A percentile compares a stretch with the other conserved stretches of the same genome.
These are phyloP conservation scores for Drosophila orosa DNA, from an alignment of 1,140 invertebrate species.

Conservation along the genomic window DNA sequence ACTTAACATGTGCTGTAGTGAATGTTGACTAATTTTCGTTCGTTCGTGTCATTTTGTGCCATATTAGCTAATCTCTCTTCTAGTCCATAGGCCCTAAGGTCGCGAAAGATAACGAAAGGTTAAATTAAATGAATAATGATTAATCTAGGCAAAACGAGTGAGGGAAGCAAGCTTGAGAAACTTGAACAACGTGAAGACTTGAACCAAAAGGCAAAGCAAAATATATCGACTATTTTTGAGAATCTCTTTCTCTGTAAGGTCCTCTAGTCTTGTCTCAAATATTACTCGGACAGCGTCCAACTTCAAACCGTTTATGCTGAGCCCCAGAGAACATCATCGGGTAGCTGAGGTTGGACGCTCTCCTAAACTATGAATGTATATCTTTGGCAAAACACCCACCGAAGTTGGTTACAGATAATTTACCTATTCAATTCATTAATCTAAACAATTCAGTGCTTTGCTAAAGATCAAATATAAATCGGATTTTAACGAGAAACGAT, in stretches of 20 bases:
- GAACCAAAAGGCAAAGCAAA: constrained; percentile 29
- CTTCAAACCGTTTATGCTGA: constrained; percentile 40
- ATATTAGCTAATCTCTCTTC: constrained; percentile 66
- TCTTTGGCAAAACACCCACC: constrained; percentile 76
- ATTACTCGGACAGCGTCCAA: constrained; percentile 26
- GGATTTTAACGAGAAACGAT: constrained; percentile 30
- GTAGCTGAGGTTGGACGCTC: constrained; percentile 37
- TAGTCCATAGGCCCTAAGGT: constrained; percentile 49
- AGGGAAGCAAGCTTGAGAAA: constrained; percentile 40
- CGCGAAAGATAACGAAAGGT: constrained; percentile 23
- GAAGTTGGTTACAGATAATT: constrained; percentile 41
- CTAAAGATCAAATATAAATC: constrained; percentile 44
- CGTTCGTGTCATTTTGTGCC: constrained; percentile 70
- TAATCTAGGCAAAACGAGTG: constrained; percentile 36
- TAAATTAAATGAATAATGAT: constrained; percentile 18
- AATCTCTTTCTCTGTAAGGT: constrained; percentile 10
- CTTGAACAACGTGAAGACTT: constrained; percentile 37
- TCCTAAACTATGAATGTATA: constrained; percentile 20
- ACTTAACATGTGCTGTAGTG: constrained; percentile 81
- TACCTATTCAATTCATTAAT: constrained; percentile 11
- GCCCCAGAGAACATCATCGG: constrained; percentile 15
- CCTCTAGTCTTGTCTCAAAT: constrained; percentile 9
- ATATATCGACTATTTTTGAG: constrained; percentile 34
- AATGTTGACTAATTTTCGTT: constrained; percentile 72
- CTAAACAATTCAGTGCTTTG: constrained; percentile 50